These are phyloP conservation scores for Stenurella melanura DNA, from an alignment of 2,888 invertebrate species.

Conservation along the genomic window DNA sequence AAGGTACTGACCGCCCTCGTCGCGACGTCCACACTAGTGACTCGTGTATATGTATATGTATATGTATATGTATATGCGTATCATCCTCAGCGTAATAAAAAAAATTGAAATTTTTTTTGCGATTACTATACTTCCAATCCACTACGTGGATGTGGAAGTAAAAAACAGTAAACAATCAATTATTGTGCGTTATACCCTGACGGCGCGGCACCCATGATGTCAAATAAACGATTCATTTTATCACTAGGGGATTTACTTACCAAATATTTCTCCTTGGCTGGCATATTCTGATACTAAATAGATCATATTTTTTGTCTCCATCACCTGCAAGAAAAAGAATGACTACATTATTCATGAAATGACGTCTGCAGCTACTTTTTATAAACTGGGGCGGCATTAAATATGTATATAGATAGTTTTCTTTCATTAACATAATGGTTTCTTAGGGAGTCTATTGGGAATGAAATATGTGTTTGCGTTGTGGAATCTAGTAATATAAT, in stretches of 20 bases:
- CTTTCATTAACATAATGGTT: not conserved
- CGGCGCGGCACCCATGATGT: not conserved
- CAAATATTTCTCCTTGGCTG: conserved; percentile 98
- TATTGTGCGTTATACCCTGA: too few relatives aligned
- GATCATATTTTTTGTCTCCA: conserved; percentile 99
- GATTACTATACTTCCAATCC: too few relatives aligned
- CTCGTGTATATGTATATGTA: too few relatives aligned
- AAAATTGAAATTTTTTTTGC: too few relatives aligned
- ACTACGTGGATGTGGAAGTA: too few relatives aligned
- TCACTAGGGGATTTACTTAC: conserved; percentile 76
- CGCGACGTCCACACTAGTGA: too few relatives aligned
- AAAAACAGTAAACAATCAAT: too few relatives aligned
- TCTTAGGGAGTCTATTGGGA: not conserved
- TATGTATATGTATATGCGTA: too few relatives aligned
- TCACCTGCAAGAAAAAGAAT: conserved; percentile 80
- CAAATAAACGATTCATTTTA: not conserved
- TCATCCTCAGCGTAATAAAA: too few relatives aligned
- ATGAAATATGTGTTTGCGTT: not conserved
- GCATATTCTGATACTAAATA: conserved; percentile 99
- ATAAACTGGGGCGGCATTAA: not conserved
- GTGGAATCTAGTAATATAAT: not conserved
- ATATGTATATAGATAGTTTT: conserved; percentile 8
- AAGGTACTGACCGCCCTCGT: too few relatives aligned
- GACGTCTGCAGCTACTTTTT: conserved; percentile 28
- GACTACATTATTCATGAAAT: conserved; percentile 19